A percentile compares a stretch with the other conserved stretches of the same genome.
phyloP scores from a whole-genome alignment of 2,888 invertebrate genomes.

The Philhelius pedissequus region DNA sequence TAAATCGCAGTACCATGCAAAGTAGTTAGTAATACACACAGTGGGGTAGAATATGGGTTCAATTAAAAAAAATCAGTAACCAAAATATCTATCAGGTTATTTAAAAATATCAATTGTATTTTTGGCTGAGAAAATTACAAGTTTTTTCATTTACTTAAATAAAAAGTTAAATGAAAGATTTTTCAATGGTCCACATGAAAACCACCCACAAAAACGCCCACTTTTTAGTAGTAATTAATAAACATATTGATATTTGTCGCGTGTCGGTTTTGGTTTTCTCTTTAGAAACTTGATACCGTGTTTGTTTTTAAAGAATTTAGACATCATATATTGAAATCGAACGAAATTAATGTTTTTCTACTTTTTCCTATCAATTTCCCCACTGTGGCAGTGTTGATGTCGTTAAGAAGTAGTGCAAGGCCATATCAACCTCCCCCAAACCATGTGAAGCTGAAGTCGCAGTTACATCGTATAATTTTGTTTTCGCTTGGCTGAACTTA shows the following conservation, averaged over 20 bases:
- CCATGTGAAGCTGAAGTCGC: background rate
- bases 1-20: slow-evolving; percentile 31
- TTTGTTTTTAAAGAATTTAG: too few relatives aligned
- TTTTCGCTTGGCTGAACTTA: slow-evolving; percentile 36
- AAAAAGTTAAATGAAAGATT: too few relatives aligned
- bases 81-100: background rate
- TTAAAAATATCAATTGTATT: background rate
- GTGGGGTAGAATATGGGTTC: background rate
- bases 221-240: too few relatives aligned
- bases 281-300: too few relatives aligned
- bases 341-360: background rate
- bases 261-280: too few relatives aligned
- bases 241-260: too few relatives aligned
- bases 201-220: background rate
- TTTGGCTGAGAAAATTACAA: background rate
- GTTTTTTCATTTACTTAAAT: too few relatives aligned
- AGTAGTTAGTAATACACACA: background rate
- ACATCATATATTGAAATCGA: too few relatives aligned
- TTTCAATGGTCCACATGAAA: background rate
- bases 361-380: background rate
- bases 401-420: slow-evolving; percentile 50
- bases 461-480: slow-evolving; percentile 19
- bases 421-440: slow-evolving; percentile 32
- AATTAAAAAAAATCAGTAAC: background rate
- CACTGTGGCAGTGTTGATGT: background rate